Conservation (phyloP, 2,113 vertebrate species). For the Pipa parva region DNA sequence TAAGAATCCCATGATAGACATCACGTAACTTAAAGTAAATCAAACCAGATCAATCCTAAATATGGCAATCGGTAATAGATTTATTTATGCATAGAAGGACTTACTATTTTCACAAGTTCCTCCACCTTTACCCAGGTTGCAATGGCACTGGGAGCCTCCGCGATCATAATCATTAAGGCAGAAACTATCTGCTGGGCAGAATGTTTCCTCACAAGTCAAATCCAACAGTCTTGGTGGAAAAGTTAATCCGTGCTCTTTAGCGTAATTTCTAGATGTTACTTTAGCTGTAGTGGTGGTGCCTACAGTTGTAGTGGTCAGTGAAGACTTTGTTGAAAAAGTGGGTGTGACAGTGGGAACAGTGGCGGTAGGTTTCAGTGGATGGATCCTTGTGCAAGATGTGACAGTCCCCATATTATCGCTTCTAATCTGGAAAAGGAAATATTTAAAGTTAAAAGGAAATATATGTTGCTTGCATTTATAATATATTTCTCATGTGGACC, state of each 20-base stretch:
- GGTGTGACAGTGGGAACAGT: slow-evolving; percentile 44
- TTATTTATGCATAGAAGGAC: slow-evolving; percentile 22
- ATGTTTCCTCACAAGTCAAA: slow-evolving; percentile 74
- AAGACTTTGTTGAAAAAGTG: slow-evolving; percentile 19
- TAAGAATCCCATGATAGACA: too few relatives aligned
- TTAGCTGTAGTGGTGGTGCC: slow-evolving; percentile 12
- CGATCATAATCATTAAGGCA: slow-evolving; percentile 79
- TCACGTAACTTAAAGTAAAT: too few relatives aligned
- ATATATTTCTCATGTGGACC: too few relatives aligned
- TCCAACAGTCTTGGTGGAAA: slow-evolving; percentile 63
- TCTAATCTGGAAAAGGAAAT: too few relatives aligned
- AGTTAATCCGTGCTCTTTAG: slow-evolving; percentile 29
- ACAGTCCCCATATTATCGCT: slow-evolving; percentile 63
- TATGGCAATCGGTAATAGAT: too few relatives aligned
- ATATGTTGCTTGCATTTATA: too few relatives aligned
- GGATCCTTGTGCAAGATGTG: slow-evolving; percentile 56
- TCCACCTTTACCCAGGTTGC: slow-evolving; percentile 82
- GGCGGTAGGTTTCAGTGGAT: slow-evolving; percentile 46
- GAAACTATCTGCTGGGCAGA: slow-evolving; percentile 85
- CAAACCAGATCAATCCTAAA: too few relatives aligned
- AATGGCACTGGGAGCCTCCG: slow-evolving; percentile 85
- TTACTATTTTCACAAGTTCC: slow-evolving; percentile 77
- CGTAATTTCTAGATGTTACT: neutral
- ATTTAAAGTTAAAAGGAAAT: too few relatives aligned
- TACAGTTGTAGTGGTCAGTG: slow-evolving; percentile 37